A percentile compares a stretch with the other conserved stretches of the same genome.
These are phyloP conservation scores for Macrotis lagotis DNA, from an alignment of 2,113 vertebrate genomes.

Conservation along the genomic window DNA sequence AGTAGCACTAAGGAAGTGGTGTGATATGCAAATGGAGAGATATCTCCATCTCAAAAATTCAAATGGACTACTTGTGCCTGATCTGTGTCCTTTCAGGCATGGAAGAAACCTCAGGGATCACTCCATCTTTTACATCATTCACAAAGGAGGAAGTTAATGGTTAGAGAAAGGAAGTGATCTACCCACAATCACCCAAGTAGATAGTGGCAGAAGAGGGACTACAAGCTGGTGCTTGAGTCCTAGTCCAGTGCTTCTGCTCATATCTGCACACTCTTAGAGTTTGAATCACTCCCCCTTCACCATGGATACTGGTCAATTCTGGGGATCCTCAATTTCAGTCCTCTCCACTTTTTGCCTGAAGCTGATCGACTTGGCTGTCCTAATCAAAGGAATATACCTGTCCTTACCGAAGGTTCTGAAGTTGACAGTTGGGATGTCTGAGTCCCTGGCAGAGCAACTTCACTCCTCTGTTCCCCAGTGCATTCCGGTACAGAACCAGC, in stretches of 20 bases:
- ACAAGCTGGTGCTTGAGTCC: not conserved
- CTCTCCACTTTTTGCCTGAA: not conserved
- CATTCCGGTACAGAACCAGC: constrained; percentile 32
- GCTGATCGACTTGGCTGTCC: accelerated
- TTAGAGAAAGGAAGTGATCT: not conserved
- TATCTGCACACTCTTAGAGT: not conserved
- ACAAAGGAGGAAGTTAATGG: no score
- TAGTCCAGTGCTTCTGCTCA: not conserved
- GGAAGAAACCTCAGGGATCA: no score
- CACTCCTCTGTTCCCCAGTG: constrained; percentile 47
- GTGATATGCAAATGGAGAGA: no score
- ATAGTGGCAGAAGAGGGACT: no score
- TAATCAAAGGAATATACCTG: not conserved
- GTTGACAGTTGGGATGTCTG: constrained; percentile 59
- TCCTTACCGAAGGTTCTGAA: constrained; percentile 71
- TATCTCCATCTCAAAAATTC: no score
- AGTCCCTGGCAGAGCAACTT: constrained; percentile 67
- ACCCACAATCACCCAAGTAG: no score
- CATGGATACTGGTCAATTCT: not conserved
- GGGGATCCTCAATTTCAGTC: not conserved
- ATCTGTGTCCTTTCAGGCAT: no score
- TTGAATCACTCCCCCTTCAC: no score
- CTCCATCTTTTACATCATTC: no score
- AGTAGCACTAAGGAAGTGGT: no score
- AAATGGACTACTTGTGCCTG: no score